Evolutionary conservation across 2,888 invertebrate genomes (phyloP), one percentile per base, ranked within the genome.

Genomic region (Hyalella azteca): DNA sequence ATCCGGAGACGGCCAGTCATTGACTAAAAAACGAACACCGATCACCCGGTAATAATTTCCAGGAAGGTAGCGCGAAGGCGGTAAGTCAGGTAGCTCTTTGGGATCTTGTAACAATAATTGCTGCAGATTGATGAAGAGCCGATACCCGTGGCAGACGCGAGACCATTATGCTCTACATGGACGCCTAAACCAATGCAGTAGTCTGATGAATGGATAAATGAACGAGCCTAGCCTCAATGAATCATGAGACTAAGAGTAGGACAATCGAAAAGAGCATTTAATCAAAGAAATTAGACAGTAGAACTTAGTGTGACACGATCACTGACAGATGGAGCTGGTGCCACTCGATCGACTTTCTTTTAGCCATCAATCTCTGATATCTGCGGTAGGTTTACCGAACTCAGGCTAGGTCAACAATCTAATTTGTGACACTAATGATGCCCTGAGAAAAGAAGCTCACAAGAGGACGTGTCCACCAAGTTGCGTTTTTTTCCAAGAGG

Each of bases 71-170:
- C 9, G 54, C 22, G 54, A 29, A 22, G 54, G 22, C 54, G 26
- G 54, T 26, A 54, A 54, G 26, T 54, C 54, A 54, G 54, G 54
- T 54, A 54, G 54, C 54, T n/a, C n/a, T 22, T 22, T 22, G 54
- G 26, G 5, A 54, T 22, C 54, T 26, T 54, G 54, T 54, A 54
- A 11, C 26, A 54, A 54, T 54, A 54, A 54, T 54, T 54, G 26
- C 54, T 13, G 7, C 26, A 26, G 54, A 54, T 54, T 54, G 54
- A 54, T 54, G 11, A 54, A 54, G 26, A 54, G 26, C 29, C 26
- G 54, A 54, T 54, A 54, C 26, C 29, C 29, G 54, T 22, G 22
- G 54, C 54, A 26, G 54, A 26, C 54, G 22, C 29, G 26, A 22
- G 54, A 29, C 54, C 22, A 54, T 54, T 26, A 54, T 54, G 54